Conservation (phyloP, 2,113 vertebrate species). For the Motacilla tschutschensis region DNA sequence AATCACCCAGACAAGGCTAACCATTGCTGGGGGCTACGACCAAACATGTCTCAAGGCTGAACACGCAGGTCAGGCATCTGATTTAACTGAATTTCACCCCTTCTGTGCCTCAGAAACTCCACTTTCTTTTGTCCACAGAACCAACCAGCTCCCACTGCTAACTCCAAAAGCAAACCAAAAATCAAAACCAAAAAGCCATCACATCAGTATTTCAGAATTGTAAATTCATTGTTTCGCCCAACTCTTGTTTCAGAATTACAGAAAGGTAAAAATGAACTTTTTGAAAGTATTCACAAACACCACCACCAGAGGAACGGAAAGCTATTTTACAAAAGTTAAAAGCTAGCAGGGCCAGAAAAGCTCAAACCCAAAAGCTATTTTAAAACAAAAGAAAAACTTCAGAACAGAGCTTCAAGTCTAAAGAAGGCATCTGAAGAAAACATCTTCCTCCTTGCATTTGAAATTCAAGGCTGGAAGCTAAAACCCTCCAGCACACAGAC, state of each 20-base stretch:
- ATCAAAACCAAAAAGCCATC: neutral
- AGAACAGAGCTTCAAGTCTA: neutral
- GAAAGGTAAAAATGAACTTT: neutral
- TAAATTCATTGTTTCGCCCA: neutral
- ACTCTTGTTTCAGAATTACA: neutral
- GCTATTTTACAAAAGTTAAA: neutral
- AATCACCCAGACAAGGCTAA: neutral
- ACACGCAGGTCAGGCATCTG: accelerated
- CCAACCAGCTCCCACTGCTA: neutral
- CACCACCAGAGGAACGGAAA: neutral
- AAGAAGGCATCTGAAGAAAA: neutral
- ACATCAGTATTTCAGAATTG: neutral
- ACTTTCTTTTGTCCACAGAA: neutral
- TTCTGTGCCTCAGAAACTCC: neutral
- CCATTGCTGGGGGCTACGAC: neutral
- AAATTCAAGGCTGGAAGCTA: neutral
- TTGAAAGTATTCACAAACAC: neutral
- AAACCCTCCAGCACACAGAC: neutral
- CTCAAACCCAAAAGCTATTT: neutral
- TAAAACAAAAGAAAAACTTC: neutral
- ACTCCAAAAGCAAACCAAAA: neutral
- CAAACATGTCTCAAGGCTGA: neutral
- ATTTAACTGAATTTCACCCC: neutral
- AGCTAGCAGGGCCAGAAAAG: neutral
- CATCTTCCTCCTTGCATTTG: neutral